These are phyloP conservation scores for Tragelaphus strepsiceros DNA, from an alignment of 2,113 vertebrate genomes.

Conservation along the genomic window DNA sequence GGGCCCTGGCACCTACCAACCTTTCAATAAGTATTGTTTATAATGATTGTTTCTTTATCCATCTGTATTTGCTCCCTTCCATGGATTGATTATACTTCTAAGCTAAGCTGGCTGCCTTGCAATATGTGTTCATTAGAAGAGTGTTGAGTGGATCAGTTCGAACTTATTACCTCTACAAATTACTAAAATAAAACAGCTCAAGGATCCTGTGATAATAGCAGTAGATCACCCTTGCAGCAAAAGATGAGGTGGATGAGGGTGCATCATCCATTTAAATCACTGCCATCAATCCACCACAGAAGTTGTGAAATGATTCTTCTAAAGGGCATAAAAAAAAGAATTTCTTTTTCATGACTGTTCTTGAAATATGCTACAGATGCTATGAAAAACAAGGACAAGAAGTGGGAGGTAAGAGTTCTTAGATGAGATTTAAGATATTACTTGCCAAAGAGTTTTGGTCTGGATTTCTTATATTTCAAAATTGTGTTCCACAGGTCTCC, in stretches of 20 bases:
- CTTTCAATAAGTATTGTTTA: not conserved
- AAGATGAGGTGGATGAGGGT: not conserved
- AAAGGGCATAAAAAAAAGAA: not conserved
- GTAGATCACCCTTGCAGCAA: not conserved
- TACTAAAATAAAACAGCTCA: not conserved
- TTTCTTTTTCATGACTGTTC: conserved; percentile 38
- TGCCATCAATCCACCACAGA: not conserved
- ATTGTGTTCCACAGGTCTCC: not conserved
- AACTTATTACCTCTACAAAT: not conserved
- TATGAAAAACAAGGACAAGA: conserved; percentile 39
- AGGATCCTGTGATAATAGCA: not conserved
- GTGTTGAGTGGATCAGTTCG: not conserved
- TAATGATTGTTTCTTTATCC: not conserved
- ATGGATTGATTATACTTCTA: not conserved
- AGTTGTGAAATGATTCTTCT: conserved; percentile 25
- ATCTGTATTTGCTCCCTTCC: not conserved
- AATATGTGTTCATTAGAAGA: not conserved
- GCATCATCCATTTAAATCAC: not conserved
- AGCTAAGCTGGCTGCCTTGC: not conserved
- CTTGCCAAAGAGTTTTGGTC: not conserved
- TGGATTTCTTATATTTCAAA: not conserved
- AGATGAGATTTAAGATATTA: conserved; percentile 19
- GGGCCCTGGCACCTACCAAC: not conserved
- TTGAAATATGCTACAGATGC: conserved; percentile 37
- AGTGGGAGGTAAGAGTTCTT: conserved; percentile 41